Evolutionary conservation across 2,113 vertebrate species (phyloP).

Genomic region (Balaeniceps rex): DNA sequence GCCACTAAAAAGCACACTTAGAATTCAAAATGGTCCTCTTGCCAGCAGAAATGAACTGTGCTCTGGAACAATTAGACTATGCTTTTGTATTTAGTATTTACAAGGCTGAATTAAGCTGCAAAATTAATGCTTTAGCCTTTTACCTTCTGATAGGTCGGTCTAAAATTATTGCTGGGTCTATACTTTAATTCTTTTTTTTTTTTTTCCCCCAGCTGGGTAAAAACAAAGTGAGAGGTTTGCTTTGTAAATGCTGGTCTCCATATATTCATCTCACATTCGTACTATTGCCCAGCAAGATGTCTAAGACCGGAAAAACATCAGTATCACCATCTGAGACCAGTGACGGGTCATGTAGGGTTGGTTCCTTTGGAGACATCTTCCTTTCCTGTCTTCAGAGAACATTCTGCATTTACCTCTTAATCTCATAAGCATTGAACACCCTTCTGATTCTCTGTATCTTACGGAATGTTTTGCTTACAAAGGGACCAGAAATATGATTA

Average conservation of each 20-base stretch:
- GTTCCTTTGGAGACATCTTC: neutral
- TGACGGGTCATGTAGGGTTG: neutral
- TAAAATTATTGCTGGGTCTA: neutral
- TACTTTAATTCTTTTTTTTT: neutral
- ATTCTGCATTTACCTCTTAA: neutral
- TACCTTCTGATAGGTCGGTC: neutral
- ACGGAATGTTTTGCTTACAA: neutral
- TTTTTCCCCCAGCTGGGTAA: neutral
- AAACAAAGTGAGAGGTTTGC: neutral
- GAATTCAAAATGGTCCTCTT: neutral
- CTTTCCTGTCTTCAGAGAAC: neutral
- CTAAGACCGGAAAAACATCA: neutral
- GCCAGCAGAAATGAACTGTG: neutral
- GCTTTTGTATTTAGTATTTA: slow-evolving; percentile 11
- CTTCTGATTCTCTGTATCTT: neutral
- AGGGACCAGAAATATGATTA: neutral
- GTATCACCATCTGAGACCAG: neutral
- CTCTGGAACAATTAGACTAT: neutral
- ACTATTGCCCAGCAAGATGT: neutral
- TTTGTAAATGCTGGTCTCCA: neutral
- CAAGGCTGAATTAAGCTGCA: neutral
- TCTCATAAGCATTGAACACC: neutral
- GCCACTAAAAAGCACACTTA: neutral
- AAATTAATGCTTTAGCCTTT: neutral
- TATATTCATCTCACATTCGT: neutral